phyloP scores from a whole-genome alignment of 2,113 vertebrate genomes.

The Neolamprologus cancellatus region DNA sequence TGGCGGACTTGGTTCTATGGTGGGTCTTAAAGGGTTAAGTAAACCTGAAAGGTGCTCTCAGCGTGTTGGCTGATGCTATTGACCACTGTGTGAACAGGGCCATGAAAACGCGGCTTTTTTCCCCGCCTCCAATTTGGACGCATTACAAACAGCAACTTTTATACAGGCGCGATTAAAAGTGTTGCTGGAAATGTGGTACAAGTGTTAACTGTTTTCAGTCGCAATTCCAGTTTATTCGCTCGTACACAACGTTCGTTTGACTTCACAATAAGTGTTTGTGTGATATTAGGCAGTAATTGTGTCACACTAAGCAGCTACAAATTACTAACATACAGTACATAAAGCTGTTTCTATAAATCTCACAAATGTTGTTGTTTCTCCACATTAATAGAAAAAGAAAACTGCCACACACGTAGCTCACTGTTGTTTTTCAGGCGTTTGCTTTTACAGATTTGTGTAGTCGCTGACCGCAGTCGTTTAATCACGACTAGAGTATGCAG shows the following conservation, averaged over 20 bases:
- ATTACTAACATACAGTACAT: background rate
- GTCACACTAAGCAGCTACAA: background rate
- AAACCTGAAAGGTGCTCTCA: background rate
- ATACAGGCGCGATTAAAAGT: constrained; percentile 16
- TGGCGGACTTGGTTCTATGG: too few species aligned
- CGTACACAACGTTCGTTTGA: background rate
- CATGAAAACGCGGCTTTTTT: background rate
- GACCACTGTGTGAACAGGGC: background rate
- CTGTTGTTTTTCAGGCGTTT: background rate
- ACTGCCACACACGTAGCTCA: background rate
- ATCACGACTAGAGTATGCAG: background rate
- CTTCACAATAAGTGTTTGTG: background rate
- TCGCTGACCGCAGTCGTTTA: background rate
- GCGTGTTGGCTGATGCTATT: background rate
- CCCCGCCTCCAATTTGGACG: background rate
- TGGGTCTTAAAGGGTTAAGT: background rate
- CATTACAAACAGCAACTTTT: constrained; percentile 12
- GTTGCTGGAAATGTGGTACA: background rate
- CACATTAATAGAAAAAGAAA: background rate
- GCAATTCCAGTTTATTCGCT: background rate
- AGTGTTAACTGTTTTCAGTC: constrained; percentile 56
- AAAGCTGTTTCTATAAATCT: background rate
- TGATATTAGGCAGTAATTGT: background rate
- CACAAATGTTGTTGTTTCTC: background rate
- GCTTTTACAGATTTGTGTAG: background rate